Evolutionary conservation across 2,888 invertebrate species (phyloP), one percentile per base, ranked within the genome.

Genomic region (Meandrusa payeni): DNA sequence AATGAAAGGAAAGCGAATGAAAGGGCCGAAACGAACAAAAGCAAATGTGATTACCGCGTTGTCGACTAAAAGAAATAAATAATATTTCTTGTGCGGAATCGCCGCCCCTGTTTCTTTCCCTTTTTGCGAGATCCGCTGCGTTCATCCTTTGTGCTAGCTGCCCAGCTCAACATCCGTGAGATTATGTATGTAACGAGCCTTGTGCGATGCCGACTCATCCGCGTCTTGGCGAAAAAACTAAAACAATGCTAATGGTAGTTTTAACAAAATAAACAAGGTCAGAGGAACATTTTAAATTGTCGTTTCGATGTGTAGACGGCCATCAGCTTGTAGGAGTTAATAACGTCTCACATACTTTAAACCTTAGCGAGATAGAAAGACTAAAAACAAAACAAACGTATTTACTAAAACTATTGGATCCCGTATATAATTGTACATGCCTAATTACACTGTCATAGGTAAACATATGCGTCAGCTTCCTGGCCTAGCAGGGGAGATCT

Each of bases 21-120:
- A 85, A 44, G 83, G 81, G 77, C 69, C 76, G 68, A 79, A 79
- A 78, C 77, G 82, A 83, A 85, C 83, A 85, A 85, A 69, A 83
- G 82, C 73, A 80, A 82, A 86, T 83, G 85, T 85, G 83, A 86
- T 86, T 86, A 86, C 82, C 72, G 75, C 70, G 69, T 72, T 74
- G 73, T 76, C 76, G 75, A 74, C 75, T 72, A 64, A 76, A 70
- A 75, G 76, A 82, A 82, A 83, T 83, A 80, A 81, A 74, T 77
- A 78, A 85, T 85, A 82, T 85, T 83, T 81, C 80, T 81, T 78
- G 60, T 64, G 68, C 59, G 60, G 66, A 65, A 69, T 61, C 61
- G 61, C 59, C 61, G 55, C 54, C 45, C 41, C 31, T 24, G 22
- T 23, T 32, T 44, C 50, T 43, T 48, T 58, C 53, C 54, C 52